A percentile compares a stretch with the other conserved stretches of the same genome.
phyloP scores from a whole-genome alignment of 2,888 invertebrate species.

The Amphipoea oculea region DNA sequence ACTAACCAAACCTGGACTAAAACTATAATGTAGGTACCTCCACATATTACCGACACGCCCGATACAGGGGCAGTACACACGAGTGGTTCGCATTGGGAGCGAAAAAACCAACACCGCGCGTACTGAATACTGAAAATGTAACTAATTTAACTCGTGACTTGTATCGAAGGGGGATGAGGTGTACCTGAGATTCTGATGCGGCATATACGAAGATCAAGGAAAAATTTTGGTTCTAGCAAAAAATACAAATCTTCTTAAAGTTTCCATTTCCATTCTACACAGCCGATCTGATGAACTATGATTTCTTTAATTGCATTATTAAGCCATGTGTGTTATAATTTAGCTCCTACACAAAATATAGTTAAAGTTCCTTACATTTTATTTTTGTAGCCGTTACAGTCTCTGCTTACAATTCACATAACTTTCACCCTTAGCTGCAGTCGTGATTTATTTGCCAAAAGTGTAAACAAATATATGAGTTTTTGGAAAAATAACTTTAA shows the following conservation, averaged over 20 bases:
- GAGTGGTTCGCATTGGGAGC: slow-evolving; percentile 72
- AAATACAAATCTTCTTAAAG: neutral
- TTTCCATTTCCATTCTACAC: neutral
- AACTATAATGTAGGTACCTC: slow-evolving; percentile 9
- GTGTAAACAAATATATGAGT: too few relatives aligned
- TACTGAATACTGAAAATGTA: slow-evolving; percentile 81
- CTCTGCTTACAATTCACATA: neutral
- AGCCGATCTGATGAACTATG: neutral
- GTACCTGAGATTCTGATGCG: slow-evolving; percentile 59
- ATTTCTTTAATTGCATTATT: neutral
- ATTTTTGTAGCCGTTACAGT: neutral
- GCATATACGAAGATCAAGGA: slow-evolving; percentile 21
- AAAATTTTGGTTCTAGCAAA: neutral
- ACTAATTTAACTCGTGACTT: slow-evolving; percentile 81
- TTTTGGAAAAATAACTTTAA: too few relatives aligned
- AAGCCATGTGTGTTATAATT: neutral
- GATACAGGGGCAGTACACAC: slow-evolving; percentile 69
- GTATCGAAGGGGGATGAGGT: slow-evolving; percentile 57
- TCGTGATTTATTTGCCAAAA: too few relatives aligned
- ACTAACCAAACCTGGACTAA: neutral
- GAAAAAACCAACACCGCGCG: slow-evolving; percentile 82
- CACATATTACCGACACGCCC: slow-evolving; percentile 41
- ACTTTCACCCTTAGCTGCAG: neutral
- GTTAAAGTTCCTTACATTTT: neutral
- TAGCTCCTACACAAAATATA: neutral